Base-by-base conservation (phyloP, 2,113 vertebrate genomes). In the Upupa epops region DNA sequence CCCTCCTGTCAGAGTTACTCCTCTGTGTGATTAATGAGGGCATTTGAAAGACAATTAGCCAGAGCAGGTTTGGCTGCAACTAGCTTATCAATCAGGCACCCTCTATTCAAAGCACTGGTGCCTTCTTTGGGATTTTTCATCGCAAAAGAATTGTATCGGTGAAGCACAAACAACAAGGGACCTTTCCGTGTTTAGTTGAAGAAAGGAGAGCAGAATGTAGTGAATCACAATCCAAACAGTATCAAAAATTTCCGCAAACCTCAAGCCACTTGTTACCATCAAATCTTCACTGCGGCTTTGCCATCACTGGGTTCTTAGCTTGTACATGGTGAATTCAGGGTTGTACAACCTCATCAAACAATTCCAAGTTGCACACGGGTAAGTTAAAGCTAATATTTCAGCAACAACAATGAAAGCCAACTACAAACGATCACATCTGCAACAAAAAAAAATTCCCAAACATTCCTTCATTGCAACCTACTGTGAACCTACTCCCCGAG, bases 21-120 rank as follows among this genome's bases (percentile, higher is more conserved):
- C 93, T 97, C 73, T 93, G 97, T 98, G 98, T 99, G 98, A 99
- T 99, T 99, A 98, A 99, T 99, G 98, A 99, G 98, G 98, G 98
- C 98, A 97, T 98, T 98, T 99, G 98, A 99, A 99, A 99, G 98
- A 99, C 98, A 99, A 99, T 99, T 99, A 99, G 98, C 97, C 93
- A 97, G 98, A 98, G 98, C 98, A 98, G 98, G 98, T 98, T 98
- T 98, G 98, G 98, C 98, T 98, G 98, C 98, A 98, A 98, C 98
- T 96, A 97, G 97, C 98, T 98, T 98, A 99, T 99, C 98, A 99
- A 98, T 99, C 98, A 99, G 98, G 97, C 97, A 96, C 96, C 97
- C 97, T 98, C 98, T 97, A 98, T 98, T 98, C 98, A 98, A 97
- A 97, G 97, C 96, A 96, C 92, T 94, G 83, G 72, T 81, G 89